A percentile compares a stretch with the other conserved stretches of the same genome.
phyloP scores from a whole-genome alignment of 1,140 invertebrate species.

The Hyles vespertilio region DNA sequence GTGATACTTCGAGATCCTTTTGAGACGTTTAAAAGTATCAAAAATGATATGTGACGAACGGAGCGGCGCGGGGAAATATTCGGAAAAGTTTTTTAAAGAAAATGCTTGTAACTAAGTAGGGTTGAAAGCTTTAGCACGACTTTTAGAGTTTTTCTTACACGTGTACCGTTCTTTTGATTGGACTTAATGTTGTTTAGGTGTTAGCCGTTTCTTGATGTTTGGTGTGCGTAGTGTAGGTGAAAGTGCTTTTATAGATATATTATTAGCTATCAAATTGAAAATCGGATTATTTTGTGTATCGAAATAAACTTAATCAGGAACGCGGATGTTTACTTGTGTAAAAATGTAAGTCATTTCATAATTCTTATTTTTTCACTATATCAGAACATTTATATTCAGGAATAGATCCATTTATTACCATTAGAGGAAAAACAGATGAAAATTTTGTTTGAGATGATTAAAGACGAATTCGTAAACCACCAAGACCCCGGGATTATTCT shows the following conservation, averaged over 20 bases:
- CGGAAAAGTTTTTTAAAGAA: slow-evolving; percentile 10
- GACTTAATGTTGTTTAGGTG: slow-evolving; percentile 25
- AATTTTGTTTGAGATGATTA: no score
- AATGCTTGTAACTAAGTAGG: slow-evolving; percentile 33
- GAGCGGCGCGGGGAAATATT: background rate
- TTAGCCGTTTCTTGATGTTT: slow-evolving; percentile 61
- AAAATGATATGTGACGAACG: background rate
- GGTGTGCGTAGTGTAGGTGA: slow-evolving; percentile 59
- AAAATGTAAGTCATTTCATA: no score
- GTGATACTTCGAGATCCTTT: slow-evolving; percentile 52
- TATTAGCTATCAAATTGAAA: slow-evolving; percentile 14
- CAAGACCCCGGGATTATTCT: no score
- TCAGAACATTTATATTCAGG: no score
- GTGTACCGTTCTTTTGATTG: slow-evolving; percentile 18
- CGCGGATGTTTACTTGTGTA: no score
- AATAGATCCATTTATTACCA: no score
- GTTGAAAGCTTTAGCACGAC: slow-evolving; percentile 55
- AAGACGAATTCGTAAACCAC: no score
- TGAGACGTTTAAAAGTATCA: slow-evolving; percentile 1
- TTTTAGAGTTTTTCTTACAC: slow-evolving; percentile 50
- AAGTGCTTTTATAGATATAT: slow-evolving; percentile 62
- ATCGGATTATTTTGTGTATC: background rate
- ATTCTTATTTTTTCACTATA: no score
- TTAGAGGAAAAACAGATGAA: no score
- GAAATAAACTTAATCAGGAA: background rate